Evolutionary conservation across 2,113 vertebrate species (phyloP).

Genomic region (Noturus placidus): DNA sequence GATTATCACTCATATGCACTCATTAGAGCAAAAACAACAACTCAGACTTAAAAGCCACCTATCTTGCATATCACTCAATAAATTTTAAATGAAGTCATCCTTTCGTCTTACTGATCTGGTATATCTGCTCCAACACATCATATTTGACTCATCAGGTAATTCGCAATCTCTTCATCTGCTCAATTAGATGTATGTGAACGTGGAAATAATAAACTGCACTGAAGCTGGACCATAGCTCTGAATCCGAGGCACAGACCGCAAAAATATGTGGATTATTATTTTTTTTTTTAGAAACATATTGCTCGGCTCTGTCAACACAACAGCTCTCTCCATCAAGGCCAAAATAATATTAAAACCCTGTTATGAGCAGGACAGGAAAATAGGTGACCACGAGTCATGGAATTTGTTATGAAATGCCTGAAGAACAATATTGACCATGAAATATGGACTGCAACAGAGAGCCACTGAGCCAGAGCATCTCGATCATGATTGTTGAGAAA

Average conservation of each 20-base stretch:
- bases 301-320: background rate
- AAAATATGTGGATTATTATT: background rate
- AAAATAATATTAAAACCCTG: background rate
- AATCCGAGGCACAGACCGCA: background rate
- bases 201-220: background rate
- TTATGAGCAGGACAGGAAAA: background rate
- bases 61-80: background rate
- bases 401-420: background rate
- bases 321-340: background rate
- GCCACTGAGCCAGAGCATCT: background rate
- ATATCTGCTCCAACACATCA: background rate
- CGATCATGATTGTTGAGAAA: background rate
- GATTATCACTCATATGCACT: constrained; percentile 23
- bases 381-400: background rate
- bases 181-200: background rate
- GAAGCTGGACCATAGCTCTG: background rate
- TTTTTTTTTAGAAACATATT: background rate
- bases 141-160: background rate
- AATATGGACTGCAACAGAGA: background rate
- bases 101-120: background rate
- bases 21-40: constrained; percentile 24
- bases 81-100: constrained; percentile 9
- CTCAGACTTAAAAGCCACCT: background rate
- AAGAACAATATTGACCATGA: background rate
- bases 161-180: background rate